Evolutionary conservation across 2,113 vertebrate genomes (phyloP), one percentile per base, ranked within the genome.

Genomic region (Acrocephalus arundinaceus): DNA sequence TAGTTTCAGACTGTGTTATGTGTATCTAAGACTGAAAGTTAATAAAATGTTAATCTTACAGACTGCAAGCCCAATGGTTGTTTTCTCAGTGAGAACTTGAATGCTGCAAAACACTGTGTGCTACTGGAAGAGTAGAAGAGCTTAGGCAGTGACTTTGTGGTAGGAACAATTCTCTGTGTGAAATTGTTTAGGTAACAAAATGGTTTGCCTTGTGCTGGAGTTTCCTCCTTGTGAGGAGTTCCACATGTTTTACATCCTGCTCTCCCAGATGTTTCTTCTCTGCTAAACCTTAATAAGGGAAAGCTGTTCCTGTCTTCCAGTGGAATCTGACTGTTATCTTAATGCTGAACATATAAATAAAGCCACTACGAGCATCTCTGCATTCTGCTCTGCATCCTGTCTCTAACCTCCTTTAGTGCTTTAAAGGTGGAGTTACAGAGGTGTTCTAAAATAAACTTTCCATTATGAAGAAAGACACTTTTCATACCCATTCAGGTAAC

Each of bases 331-430:
- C 27, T 6, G 7, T 78, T 23, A 25, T 30, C 73, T 86, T 80
- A 46, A 35, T 81, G n/a, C 4, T 37, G 13, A 74, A 41, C 1
- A 0, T 41, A 9, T n/a, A 62, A 66, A 62, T 45, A 35, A 87
- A 70, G 17, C 28, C 19, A 3, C 14, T 68, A 0, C 0, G 1
- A 65, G 15, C 28, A 30, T 28, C 12, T 82, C 39, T 91, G 13
- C 6, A 2, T 86, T 75, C 35, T 63, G 20, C 8, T 43, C 43
- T 79, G 52, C 14, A 10, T 84, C 18, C 15, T 90, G 1, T 51
- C 45, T 76, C 11, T 81, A 54, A 33, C 30, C 22, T 61, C 65
- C 33, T 41, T 39, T 8, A 87, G 43, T 45, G 24, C 15, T 77
- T 78, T 25, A 74, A 13, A 87, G 19, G 8, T 71, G 9, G 31